phyloP scores from a whole-genome alignment of 2,888 invertebrate species.

The Polydrusus pterygomalis region DNA sequence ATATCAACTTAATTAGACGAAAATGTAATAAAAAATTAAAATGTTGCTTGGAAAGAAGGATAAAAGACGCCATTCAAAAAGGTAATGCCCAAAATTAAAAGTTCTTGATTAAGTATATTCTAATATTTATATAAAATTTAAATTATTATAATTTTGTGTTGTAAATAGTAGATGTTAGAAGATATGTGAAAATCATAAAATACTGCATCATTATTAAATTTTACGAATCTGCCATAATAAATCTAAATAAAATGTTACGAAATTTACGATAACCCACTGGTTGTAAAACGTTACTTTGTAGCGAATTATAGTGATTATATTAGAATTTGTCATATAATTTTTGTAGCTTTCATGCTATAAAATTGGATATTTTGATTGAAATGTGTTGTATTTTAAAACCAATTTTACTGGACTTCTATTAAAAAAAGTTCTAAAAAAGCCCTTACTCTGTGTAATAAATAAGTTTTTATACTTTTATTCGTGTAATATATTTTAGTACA shows the following conservation, averaged over 20 bases:
- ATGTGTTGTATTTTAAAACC: slow-evolving; percentile 25
- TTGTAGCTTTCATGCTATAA: slow-evolving; percentile 26
- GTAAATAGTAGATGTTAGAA: background rate
- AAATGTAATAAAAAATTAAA: too few relatives aligned
- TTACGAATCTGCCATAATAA: slow-evolving; percentile 36
- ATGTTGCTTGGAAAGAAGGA: too few relatives aligned
- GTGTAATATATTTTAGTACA: slow-evolving; percentile 18
- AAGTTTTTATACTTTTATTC: slow-evolving; percentile 17
- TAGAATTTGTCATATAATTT: slow-evolving; percentile 32
- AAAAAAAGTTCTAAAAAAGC: slow-evolving; percentile 26
- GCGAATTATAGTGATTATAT: slow-evolving; percentile 30
- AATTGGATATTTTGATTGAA: slow-evolving; percentile 27
- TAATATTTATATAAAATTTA: too few relatives aligned
- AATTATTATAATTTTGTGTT: too few relatives aligned
- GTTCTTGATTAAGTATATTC: too few relatives aligned
- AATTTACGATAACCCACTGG: slow-evolving; percentile 21
- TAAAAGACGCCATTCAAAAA: too few relatives aligned
- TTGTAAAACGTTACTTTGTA: slow-evolving; percentile 44
- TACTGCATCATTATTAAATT: background rate
- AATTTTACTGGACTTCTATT: slow-evolving; percentile 19
- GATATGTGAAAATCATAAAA: slow-evolving; percentile 6
- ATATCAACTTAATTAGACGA: too few relatives aligned
- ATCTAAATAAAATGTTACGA: slow-evolving; percentile 47
- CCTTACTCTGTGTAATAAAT: slow-evolving; percentile 18
- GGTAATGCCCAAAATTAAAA: too few relatives aligned